A percentile compares a stretch with the other conserved stretches of the same genome.
Conservation (phyloP, 2,797 vertebrate genomes). For the Acrossocheilus wenchowensis region DNA sequence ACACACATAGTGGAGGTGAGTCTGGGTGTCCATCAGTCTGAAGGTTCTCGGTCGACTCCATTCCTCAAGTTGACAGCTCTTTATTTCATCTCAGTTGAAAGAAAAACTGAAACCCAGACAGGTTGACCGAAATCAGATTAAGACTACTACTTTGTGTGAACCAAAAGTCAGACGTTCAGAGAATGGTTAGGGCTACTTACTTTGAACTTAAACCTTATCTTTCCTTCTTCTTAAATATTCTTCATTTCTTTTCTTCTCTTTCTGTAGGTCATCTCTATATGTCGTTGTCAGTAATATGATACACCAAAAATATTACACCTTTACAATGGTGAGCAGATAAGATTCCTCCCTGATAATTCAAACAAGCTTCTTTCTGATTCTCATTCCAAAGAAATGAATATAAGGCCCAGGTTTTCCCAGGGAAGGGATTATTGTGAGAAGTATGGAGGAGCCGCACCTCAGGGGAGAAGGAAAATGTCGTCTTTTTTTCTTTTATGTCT, state of each 20-base stretch:
- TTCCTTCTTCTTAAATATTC: conserved; percentile 32
- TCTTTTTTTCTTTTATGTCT: conserved; percentile 55
- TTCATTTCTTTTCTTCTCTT: conserved; percentile 55
- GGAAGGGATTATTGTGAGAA: conserved; percentile 64
- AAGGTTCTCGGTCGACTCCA: background rate
- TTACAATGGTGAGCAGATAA: conserved; percentile 57
- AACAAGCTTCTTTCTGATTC: conserved; percentile 67
- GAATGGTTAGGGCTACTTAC: conserved; percentile 1
- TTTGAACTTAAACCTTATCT: conserved; percentile 7
- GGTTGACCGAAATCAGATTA: background rate
- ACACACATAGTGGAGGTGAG: conserved; percentile 93
- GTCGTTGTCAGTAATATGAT: conserved; percentile 23
- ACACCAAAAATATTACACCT: conserved; percentile 31
- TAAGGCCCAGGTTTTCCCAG: conserved; percentile 61
- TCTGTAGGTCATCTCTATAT: conserved; percentile 61
- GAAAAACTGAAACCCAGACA: background rate
- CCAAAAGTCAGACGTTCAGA: conserved; percentile 6
- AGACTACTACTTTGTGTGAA: background rate
- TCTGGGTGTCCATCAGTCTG: conserved; percentile 55
- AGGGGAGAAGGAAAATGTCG: conserved; percentile 56
- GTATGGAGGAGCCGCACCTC: conserved; percentile 48
- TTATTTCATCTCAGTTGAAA: background rate
- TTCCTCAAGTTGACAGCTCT: conserved; percentile 32
- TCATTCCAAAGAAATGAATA: conserved; percentile 63
- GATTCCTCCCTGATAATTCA: conserved; percentile 62